Conservation (phyloP, 2,888 invertebrate genomes). For the Siphlonurus alternatus region DNA sequence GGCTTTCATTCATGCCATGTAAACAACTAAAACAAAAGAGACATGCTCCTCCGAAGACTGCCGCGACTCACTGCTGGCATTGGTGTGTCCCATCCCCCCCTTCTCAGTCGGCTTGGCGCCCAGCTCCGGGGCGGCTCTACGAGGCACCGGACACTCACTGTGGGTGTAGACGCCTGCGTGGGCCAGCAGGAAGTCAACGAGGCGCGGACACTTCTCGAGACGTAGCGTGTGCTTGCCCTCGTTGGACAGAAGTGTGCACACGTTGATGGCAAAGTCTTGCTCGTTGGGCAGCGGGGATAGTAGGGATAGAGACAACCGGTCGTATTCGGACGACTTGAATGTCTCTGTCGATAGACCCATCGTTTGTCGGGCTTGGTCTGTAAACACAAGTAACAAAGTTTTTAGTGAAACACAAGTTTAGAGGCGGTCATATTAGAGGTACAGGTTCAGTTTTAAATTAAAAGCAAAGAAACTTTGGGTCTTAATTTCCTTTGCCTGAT, state of each 20-base stretch:
- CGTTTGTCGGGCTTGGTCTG: slow-evolving; percentile 41
- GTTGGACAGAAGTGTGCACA: slow-evolving; percentile 87
- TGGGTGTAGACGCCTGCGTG: slow-evolving; percentile 90
- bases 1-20: too few species aligned
- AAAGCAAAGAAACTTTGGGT: background rate
- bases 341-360: slow-evolving; percentile 49
- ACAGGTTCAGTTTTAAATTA: background rate
- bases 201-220: slow-evolving; percentile 66
- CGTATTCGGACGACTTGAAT: slow-evolving; percentile 58
- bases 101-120: too few species aligned
- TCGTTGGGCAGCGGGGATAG: slow-evolving; percentile 96
- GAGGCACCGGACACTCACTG: slow-evolving; percentile 36
- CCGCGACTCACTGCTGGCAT: too few species aligned
- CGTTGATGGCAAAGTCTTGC: slow-evolving; percentile 95
- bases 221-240: slow-evolving; percentile 81
- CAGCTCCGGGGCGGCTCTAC: too few species aligned
- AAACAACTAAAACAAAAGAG: too few species aligned
- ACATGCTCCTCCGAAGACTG: too few species aligned
- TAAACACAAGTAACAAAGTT: too few species aligned
- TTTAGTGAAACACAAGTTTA: slow-evolving; percentile 1
- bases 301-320: slow-evolving; percentile 75
- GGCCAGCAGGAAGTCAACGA: slow-evolving; percentile 76
- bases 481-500: too few species aligned
- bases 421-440: too few species aligned
- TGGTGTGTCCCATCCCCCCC: too few species aligned